Base-by-base conservation (phyloP, 2,797 vertebrate species). In the Pagetopsis macropterus region DNA sequence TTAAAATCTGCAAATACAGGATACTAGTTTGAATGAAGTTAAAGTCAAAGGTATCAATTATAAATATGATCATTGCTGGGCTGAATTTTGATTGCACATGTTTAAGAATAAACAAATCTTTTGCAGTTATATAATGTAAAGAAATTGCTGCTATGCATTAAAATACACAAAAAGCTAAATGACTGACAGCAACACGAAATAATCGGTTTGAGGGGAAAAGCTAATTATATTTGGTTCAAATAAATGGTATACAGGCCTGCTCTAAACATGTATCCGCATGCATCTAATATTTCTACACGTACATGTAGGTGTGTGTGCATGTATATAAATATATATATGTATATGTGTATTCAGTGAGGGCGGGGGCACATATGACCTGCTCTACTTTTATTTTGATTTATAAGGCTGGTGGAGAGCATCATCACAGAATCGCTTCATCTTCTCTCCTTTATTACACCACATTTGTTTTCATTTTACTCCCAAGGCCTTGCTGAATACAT, bases 401-500 rank as follows among this genome's bases (percentile, higher is more conserved):
- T 93, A 90, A 87, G 83, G 84, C 87, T 75, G 77, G 89, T 89
- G 84, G 87, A 92, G 83, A 91, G 91, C 80, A 92, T 94, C 90
- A 93, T 92, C 91, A 92, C 86, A 84, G 87, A 93, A 93, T 91
- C 91, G 85, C 89, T 93, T 93, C 90, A 93, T 93, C 92, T 93
- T 93, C 90, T 88, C 84, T 85, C 87, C 86, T 94, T 94, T 93
- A 94, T 94, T 93, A 92, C 91, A 92, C 82, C 88, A 88, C 92
- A 93, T 94, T 93, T 93, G 92, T 94, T 94, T 93, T 93, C 92
- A 94, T 94, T 94, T 93, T 91, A 89, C 89, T 92, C 91, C 86
- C 89, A 91, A 92, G 91, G 90, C 85, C 84, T 84, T 78, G 86
- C 89, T 93, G 92, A 92, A 94, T 93, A 92, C 76, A 94, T 94